Evolutionary conservation across 2,888 invertebrate species (phyloP), one percentile per base, ranked within the genome.

Genomic region (Pandemis heparana): DNA sequence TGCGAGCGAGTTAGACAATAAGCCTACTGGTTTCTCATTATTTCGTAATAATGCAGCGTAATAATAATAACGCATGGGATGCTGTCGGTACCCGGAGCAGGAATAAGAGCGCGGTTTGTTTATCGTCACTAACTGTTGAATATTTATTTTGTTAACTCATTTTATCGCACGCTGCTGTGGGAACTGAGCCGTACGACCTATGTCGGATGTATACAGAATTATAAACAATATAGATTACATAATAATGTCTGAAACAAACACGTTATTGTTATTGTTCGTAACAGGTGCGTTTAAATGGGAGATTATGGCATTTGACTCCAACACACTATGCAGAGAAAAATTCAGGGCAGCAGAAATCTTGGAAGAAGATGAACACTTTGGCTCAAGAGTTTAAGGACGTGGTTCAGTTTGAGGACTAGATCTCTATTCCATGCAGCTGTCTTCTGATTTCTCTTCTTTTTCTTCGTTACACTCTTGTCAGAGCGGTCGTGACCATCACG

Each of bases 71-170:
- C 70, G 73, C 77, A 43, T 39, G 39, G 5, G 79, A n/a, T 86
- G 82, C 84, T 78, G 68, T 77, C 88, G 59, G 73, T 87, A 87
- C 86, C 0, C 23, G 70, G 72, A 75, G 65, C 80, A 86, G 87
- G 85, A 89, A 87, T 90, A 90, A 91, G 86, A 85, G 88, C 82
- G 83, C 83, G 79, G 86, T 87, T 90, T 92, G 91, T 92, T 92
- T 92, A 92, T 86, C 88, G 84, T 86, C 80, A 88, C 87, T 87
- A 88, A 87, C 88, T 88, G 90, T 89, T 91, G 90, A 89, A 93
- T 92, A 94, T 94, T 94, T 93, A 93, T 93, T 94, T 93, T 92
- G 89, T 91, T 92, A 89, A 83, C 89, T 86, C 84, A 81, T 87
- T 84, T 85, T 87, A 90, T 92, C 90, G 89, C 90, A 90, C 91